Conservation (phyloP, 2,797 vertebrate genomes). For the Sebastes wilsoni region DNA sequence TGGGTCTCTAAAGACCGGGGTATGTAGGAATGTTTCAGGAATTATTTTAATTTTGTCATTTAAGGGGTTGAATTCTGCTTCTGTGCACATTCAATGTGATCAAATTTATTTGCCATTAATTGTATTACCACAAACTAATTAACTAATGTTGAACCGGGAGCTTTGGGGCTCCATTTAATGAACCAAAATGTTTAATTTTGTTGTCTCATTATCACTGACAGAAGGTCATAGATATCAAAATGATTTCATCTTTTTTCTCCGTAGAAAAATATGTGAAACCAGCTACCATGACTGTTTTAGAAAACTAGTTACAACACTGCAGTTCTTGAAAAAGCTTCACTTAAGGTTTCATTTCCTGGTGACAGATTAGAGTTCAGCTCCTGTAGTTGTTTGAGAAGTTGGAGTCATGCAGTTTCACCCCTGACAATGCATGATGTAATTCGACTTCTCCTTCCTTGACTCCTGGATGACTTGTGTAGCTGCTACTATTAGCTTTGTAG, state of each 20-base stretch:
- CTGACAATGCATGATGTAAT: constrained; percentile 37
- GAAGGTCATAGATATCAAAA: not conserved
- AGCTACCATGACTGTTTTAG: not conserved
- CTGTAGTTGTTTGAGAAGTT: not conserved
- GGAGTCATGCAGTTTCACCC: not conserved
- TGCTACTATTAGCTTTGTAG: constrained; percentile 30
- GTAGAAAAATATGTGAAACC: not conserved
- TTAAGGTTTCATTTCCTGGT: not conserved
- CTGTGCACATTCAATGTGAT: not conserved
- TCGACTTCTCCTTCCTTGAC: constrained; percentile 35
- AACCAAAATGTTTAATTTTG: not conserved
- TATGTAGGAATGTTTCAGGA: not conserved
- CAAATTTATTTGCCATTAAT: not conserved
- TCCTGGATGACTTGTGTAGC: constrained; percentile 54
- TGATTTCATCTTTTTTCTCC: not conserved
- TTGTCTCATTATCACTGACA: not conserved
- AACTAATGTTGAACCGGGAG: not conserved
- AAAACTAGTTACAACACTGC: not conserved
- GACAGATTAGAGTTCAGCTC: constrained; percentile 11
- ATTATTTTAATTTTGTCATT: not conserved
- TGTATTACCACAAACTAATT: not conserved
- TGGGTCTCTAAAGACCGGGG: too few relatives aligned
- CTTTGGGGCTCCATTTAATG: not conserved
- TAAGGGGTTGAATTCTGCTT: not conserved
- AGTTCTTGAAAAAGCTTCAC: not conserved